Evolutionary conservation across 30 jellyfish, hydroid and myxozoan genomes (phyloP), one percentile per base, ranked within the genome.

Genomic region (Pelagia noctiluca): DNA sequence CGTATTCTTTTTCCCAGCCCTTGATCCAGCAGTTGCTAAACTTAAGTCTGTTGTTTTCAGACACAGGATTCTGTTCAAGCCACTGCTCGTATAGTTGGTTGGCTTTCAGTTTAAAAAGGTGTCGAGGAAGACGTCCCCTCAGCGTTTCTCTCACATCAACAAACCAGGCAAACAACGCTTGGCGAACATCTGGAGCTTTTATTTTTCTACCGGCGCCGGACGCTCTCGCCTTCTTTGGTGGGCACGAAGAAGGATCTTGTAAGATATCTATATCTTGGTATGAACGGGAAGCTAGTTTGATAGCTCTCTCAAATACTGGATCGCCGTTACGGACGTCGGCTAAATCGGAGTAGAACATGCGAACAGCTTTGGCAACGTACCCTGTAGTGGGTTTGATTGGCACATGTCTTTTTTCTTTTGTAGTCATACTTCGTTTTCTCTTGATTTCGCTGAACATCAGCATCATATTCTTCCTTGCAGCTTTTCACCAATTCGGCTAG

Each of bases 281-380:
- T n/a, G n/a, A n/a, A n/a, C n/a, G n/a, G n/a, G n/a, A 30, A 29
- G 97, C 96, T 10, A 90, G 79, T 52, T 90, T 90, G 13, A 90
- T 19, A 31, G 96, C 96, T 67, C 53, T 84, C 18, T 23, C 67
- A 21, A 82, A 75, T 7, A n/a, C 34, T 52, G 96, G 93, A 52
- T 84, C 90, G 66, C 84, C 52, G 73, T 84, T 89, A 28, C 36
- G 26, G 4, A 52, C 67, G 31, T 90, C 93, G 21, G 71, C 38
- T 64, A 90, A 85, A 77, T 90, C 93, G 8, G 97, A 8, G 53
- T 90, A 83, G 60, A 84, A 84, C 75, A 16, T 33, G 2, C 96
- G 79, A 31, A 90, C 96, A 31, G 96, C 89, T 46, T 64, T 50
- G 71, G 97, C 94, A 24, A 88, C 52, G 72, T 67, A 88, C 36